Evolutionary conservation across 2,113 vertebrate genomes (phyloP).

Genomic region (Acanthisitta chloris): DNA sequence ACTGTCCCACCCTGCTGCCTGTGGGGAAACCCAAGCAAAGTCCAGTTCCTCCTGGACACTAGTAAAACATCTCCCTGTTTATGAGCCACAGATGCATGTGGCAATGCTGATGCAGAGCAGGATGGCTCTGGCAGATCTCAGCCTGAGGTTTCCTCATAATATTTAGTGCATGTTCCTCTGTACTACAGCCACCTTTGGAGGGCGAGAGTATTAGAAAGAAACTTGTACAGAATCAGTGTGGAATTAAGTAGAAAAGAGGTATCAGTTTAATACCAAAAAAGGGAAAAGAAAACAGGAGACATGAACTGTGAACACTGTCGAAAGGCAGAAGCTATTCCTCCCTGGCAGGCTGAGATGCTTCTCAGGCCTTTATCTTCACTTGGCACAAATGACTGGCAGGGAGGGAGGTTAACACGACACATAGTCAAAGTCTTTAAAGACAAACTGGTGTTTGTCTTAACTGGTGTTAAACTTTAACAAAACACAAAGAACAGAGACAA

Average conservation of each 20-base stretch:
- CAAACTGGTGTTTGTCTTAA: no score
- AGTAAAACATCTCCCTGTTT: neutral
- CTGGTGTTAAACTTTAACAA: no score
- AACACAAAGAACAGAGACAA: neutral
- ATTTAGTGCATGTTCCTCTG: neutral
- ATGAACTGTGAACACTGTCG: neutral
- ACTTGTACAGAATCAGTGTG: neutral
- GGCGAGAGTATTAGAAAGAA: neutral
- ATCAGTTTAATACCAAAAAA: neutral
- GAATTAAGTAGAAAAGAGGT: neutral
- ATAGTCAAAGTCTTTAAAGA: no score
- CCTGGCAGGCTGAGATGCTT: neutral
- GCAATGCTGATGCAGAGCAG: neutral
- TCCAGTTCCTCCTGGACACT: neutral
- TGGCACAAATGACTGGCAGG: neutral
- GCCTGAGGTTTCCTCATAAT: neutral
- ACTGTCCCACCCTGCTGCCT: neutral
- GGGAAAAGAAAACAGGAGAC: neutral
- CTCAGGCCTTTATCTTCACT: neutral
- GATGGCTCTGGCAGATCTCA: neutral
- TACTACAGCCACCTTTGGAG: neutral
- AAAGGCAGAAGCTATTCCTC: neutral
- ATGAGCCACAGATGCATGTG: rapidly evolving
- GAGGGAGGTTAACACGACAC: no score
- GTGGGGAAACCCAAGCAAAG: neutral